Evolutionary conservation across 1,140 invertebrate genomes (phyloP), one percentile per base, ranked within the genome.

Genomic region (Scaptodrosophila lebanonensis): DNA sequence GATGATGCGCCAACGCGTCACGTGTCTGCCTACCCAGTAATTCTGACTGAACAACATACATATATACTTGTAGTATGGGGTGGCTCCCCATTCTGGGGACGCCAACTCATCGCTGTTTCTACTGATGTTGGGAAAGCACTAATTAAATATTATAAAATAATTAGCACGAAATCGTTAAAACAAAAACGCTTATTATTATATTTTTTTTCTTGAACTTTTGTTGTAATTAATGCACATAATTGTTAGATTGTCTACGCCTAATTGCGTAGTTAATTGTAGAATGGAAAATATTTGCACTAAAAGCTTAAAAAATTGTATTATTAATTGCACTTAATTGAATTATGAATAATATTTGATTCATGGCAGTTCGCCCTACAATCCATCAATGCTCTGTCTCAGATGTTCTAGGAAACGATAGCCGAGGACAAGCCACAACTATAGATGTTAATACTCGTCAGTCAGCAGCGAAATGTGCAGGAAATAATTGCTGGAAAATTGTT

Each of bases 171-270:
- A n/a, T n/a, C n/a, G n/a, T n/a, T n/a, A n/a, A n/a, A 52, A 57
- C 67, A 64, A 72, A 79, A 79, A 73, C 68, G 75, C 73, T 79
- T 79, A 75, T 60, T 59, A 50, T 68, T n/a, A n/a, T n/a, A n/a
- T n/a, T n/a, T 25, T 25, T 25, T 25, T 25, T 3, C 22, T 25
- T 25, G 3, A 25, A 25, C 8, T 25, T 25, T 25, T 4, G 8
- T 82, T 29, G 68, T 79, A 82, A 79, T 82, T 79, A 79, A 79
- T 79, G 73, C 69, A 79, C 73, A 79, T 79, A 79, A 82, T 82
- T 79, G 69, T 49, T 40, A 71, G 62, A 76, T 68, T 57, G 65
- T 43, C 44, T 66, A 30, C 35, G 52, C 65, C 51, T 57, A 61
- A 44, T 49, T 58, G 16, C 36, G n/a, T 52, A 2, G 13, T 6